Base-by-base conservation (phyloP, 2,888 invertebrate genomes). In the Epinotia bilunana region DNA sequence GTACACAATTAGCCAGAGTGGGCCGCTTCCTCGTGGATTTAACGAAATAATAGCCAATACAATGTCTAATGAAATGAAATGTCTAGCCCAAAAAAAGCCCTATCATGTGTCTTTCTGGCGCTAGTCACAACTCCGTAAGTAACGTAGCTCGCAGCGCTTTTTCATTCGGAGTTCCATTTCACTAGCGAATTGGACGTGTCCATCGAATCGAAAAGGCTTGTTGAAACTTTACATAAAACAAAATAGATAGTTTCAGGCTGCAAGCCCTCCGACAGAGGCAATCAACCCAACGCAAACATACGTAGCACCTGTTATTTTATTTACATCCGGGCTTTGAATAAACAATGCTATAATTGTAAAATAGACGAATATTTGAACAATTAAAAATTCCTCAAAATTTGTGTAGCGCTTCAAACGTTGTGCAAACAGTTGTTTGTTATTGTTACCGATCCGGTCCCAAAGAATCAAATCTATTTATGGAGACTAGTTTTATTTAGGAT, bases 161-260 rank as follows among this genome's bases (percentile, higher is more conserved):
- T 90, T 91, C 87, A 92, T 92, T 91, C 62, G 84, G 88, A 86
- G 83, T 86, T 88, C 86, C 86, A 89, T 89, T 89, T 83, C 87
- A 86, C 84, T 80, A 82, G 87, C 84, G 89, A 90, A 92, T 92
- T 91, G 91, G 85, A 90, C 86, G 88, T 87, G 88, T 87, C 86
- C 89, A 88, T 80, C 87, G 88, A 88, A 90, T 88, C 89, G 90
- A 89, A 91, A 91, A 90, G 89, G 90, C 89, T 90, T 90, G 91
- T 92, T 91, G 86, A 88, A 91, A 92, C 91, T 91, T 90, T 91
- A 91, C 91, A 90, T 90, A 89, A 88, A 89, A 85, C 83, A 84
- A 89, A 88, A 89, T 87, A 87, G 87, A 84, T 85, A 84, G 83
- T 81, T 85, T 80, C 83, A 79, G 81, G 79, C 61, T 67, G 62